Conservation (phyloP, 2,888 invertebrate genomes). For the Xylophagus ater region DNA sequence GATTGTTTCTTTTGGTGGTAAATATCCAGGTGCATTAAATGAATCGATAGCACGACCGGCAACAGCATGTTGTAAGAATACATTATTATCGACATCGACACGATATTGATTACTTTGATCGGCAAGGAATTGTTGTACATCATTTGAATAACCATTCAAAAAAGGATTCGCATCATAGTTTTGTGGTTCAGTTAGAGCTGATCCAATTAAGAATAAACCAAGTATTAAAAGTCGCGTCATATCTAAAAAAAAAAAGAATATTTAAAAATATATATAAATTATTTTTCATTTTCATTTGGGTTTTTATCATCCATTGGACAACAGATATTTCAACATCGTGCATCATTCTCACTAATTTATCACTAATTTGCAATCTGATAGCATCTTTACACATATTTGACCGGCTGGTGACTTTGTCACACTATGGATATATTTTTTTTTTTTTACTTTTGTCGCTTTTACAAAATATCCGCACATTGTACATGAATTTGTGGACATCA, state of each 20-base stretch:
- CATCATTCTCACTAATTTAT: too few relatives aligned
- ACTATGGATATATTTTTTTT: too few relatives aligned
- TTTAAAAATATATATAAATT: slow-evolving; percentile 1
- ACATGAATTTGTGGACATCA: slow-evolving; percentile 12
- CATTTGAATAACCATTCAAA: slow-evolving; percentile 15
- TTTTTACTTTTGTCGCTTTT: too few relatives aligned
- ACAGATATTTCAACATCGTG: too few relatives aligned
- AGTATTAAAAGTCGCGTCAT: slow-evolving; percentile 11
- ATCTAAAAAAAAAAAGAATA: slow-evolving; percentile 9
- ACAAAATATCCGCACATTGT: too few relatives aligned
- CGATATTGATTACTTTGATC: slow-evolving; percentile 9
- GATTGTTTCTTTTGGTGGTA: slow-evolving; percentile 17
- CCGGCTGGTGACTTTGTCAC: too few relatives aligned
- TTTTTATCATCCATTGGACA: too few relatives aligned
- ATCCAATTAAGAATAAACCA: slow-evolving; percentile 10
- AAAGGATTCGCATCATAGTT: slow-evolving; percentile 12
- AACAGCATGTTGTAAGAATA: slow-evolving; percentile 12
- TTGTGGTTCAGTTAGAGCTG: slow-evolving; percentile 10
- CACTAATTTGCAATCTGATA: too few relatives aligned
- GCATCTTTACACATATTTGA: too few relatives aligned
- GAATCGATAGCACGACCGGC: slow-evolving; percentile 10
- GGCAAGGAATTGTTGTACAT: slow-evolving; percentile 10
- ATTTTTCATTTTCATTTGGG: too few relatives aligned
- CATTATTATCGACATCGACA: slow-evolving; percentile 8
- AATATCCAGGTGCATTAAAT: slow-evolving; percentile 17